phyloP scores from a whole-genome alignment of 2,797 vertebrate genomes.

The Eleutherodactylus coqui region DNA sequence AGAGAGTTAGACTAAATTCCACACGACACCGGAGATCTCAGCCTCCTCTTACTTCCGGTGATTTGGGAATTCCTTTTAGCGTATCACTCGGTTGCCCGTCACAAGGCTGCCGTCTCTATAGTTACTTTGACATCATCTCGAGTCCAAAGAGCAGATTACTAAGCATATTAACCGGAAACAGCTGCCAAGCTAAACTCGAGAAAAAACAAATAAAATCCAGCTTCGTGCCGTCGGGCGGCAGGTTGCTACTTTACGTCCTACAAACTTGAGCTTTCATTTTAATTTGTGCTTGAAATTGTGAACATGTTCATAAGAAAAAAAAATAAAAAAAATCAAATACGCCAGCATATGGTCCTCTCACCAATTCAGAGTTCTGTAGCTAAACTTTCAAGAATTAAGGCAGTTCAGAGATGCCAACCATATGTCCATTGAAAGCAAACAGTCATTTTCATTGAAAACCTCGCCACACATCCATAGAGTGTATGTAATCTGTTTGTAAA shows the following conservation, averaged over 20 bases:
- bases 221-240: slow-evolving; percentile 39
- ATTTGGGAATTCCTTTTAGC: slow-evolving; percentile 7
- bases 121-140: slow-evolving; percentile 46
- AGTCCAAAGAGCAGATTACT: slow-evolving; percentile 34
- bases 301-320: slow-evolving; percentile 24
- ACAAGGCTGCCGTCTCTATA: slow-evolving; percentile 31
- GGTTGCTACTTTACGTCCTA: slow-evolving; percentile 18
- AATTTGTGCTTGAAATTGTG: slow-evolving; percentile 35
- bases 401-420: slow-evolving; percentile 50
- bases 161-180: slow-evolving; percentile 49
- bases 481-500: slow-evolving; percentile 15
- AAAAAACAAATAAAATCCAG: background rate
- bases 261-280: slow-evolving; percentile 31
- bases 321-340: slow-evolving; percentile 34
- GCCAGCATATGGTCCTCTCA: background rate
- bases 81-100: background rate
- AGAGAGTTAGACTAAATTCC: background rate
- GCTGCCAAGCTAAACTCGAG: slow-evolving; percentile 24
- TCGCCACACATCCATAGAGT: background rate
- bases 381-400: slow-evolving; percentile 48
- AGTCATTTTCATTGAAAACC: slow-evolving; percentile 2
- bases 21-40: background rate
- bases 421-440: slow-evolving; percentile 42
- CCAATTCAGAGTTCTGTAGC: slow-evolving; percentile 10
- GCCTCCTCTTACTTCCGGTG: background rate